Conservation (phyloP, 2,113 vertebrate genomes). For the Ptyas mucosa region DNA sequence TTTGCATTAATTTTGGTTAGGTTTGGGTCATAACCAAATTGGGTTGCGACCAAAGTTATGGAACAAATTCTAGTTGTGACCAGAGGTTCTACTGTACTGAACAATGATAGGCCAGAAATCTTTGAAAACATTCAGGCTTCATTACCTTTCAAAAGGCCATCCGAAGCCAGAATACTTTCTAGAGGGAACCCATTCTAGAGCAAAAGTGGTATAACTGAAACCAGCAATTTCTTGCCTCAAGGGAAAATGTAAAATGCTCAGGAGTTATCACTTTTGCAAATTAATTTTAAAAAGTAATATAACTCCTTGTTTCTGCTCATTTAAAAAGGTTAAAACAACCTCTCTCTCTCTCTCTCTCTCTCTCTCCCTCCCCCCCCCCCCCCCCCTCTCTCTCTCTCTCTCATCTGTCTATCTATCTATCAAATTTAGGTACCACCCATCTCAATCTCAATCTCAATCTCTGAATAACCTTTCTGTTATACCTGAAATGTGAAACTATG, state of each 20-base stretch:
- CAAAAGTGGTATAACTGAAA: neutral
- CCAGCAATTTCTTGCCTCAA: neutral
- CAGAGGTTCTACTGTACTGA: neutral
- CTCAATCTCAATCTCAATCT: too few relatives aligned
- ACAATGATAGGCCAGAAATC: neutral
- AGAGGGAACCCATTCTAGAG: too few relatives aligned
- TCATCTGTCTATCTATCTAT: too few relatives aligned
- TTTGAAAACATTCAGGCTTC: neutral
- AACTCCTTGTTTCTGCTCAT: neutral
- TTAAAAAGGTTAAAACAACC: neutral
- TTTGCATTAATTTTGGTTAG: too few relatives aligned
- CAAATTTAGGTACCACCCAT: too few relatives aligned
- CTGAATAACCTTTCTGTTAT: neutral
- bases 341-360: too few relatives aligned
- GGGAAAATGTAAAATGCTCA: neutral
- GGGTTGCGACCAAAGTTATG: too few relatives aligned
- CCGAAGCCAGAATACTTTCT: neutral
- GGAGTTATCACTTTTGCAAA: neutral
- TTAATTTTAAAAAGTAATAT: neutral
- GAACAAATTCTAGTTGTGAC: too few relatives aligned
- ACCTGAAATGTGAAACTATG: neutral
- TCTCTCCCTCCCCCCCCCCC: too few relatives aligned
- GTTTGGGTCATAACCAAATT: too few relatives aligned
- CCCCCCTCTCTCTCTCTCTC: too few relatives aligned
- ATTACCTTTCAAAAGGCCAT: neutral